Percentiles rank a stretch among this genome's conserved stretches.
Evolutionary conservation across 1,140 invertebrate genomes (phyloP).

Genomic region (Macrotrachela quadricornifera): DNA sequence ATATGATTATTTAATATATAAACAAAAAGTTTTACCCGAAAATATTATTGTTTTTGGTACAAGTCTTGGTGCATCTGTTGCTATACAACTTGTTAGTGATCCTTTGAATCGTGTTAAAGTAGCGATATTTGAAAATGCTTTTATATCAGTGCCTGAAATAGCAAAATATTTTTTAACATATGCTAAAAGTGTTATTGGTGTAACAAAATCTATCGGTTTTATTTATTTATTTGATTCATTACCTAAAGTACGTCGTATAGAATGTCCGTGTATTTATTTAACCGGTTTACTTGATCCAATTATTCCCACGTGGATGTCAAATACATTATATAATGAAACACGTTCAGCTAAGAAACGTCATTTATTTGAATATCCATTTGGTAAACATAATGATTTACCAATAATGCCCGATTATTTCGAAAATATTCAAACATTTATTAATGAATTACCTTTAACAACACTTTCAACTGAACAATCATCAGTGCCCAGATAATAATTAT

Average conservation of each 20-base stretch:
- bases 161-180: slow-evolving; percentile 34
- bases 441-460: no score
- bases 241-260: slow-evolving; percentile 10
- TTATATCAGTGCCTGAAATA: slow-evolving; percentile 77
- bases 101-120: slow-evolving; percentile 45
- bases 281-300: slow-evolving; percentile 44
- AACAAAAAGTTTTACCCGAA: slow-evolving; percentile 30
- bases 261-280: slow-evolving; percentile 14
- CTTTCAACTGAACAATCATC: no score
- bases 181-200: slow-evolving; percentile 39
- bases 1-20: slow-evolving; percentile 53
- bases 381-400: slow-evolving; percentile 48
- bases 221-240: slow-evolving; percentile 12
- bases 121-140: slow-evolving; percentile 74
- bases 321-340: slow-evolving; percentile 37
- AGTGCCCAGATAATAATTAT: no score
- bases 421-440: no score
- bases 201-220: slow-evolving; percentile 6
- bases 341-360: neutral
- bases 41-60: slow-evolving; percentile 74
- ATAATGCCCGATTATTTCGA: neutral
- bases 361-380: slow-evolving; percentile 30
- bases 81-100: slow-evolving; percentile 49
- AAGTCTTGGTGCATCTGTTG: slow-evolving; percentile 66
- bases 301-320: slow-evolving; percentile 60